Percentiles rank a stretch among this genome's conserved stretches.
These are phyloP conservation scores for Orgyia antiqua DNA, from an alignment of 2,888 invertebrate species.

Conservation along the genomic window DNA sequence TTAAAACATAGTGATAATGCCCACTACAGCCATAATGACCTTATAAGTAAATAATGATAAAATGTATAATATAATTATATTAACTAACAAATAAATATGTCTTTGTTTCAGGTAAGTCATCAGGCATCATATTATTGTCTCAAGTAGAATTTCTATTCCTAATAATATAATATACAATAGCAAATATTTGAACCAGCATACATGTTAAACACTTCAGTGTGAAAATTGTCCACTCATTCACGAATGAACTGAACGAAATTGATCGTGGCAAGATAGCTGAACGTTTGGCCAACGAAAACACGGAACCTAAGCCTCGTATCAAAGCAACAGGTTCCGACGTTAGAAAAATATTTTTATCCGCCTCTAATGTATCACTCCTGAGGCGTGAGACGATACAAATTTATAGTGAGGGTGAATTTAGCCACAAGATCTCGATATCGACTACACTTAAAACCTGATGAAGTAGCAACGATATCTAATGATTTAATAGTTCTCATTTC, in stretches of 20 bases:
- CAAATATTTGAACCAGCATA: too few species aligned
- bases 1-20: too few species aligned
- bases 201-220: constrained; percentile 8
- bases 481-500: too few species aligned
- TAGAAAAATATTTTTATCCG: constrained; percentile 67
- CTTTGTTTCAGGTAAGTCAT: too few species aligned
- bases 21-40: too few species aligned
- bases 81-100: too few species aligned
- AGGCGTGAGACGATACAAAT: constrained; percentile 31
- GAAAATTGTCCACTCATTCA: constrained; percentile 24
- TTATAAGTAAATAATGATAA: too few species aligned
- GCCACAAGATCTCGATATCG: constrained; percentile 39
- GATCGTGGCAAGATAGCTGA: constrained; percentile 27
- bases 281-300: constrained; percentile 32
- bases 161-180: not conserved
- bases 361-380: constrained; percentile 62
- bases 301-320: constrained; percentile 42
- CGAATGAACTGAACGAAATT: constrained; percentile 24
- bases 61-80: too few species aligned
- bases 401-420: constrained; percentile 41
- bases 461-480: too few species aligned
- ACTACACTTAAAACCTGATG: constrained; percentile 34
- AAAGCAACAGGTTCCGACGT: constrained; percentile 63
- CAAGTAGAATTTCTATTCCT: not conserved
- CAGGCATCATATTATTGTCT: not conserved